These are phyloP conservation scores for Drosophila biarmipes DNA, from an alignment of 1,140 invertebrate genomes.

Conservation along the genomic window DNA sequence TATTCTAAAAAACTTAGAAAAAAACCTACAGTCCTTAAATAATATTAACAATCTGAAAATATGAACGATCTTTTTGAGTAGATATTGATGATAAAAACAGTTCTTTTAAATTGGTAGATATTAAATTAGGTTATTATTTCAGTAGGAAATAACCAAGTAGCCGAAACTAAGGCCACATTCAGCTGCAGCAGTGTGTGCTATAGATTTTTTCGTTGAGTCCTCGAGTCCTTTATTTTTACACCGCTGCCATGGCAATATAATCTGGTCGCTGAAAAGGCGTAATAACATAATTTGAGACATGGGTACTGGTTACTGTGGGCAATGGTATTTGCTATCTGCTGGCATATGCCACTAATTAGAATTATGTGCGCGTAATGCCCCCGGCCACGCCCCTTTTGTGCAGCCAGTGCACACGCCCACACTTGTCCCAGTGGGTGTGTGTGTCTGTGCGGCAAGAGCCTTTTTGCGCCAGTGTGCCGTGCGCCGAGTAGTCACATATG, in stretches of 20 bases:
- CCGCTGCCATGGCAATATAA: slow-evolving; percentile 7
- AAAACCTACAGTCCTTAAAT: too few species aligned
- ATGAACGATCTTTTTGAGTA: too few species aligned
- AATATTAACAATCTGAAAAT: too few species aligned
- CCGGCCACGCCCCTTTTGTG: slow-evolving; percentile 26
- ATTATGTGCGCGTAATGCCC: slow-evolving; percentile 63
- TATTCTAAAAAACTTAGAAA: too few species aligned
- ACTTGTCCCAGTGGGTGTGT: slow-evolving; percentile 6
- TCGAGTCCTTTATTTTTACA: not conserved
- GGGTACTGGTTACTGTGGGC: slow-evolving; percentile 18
- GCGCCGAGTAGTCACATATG: slow-evolving; percentile 55
- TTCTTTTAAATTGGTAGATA: too few species aligned
- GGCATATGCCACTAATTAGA: slow-evolving; percentile 78
- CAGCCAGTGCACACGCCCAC: slow-evolving; percentile 11
- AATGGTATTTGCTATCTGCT: slow-evolving; percentile 28
- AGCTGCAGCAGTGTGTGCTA: not conserved
- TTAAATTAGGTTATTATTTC: too few species aligned
- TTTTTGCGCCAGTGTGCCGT: slow-evolving; percentile 77
- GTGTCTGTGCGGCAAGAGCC: slow-evolving; percentile 56
- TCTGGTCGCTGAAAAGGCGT: slow-evolving; percentile 66
- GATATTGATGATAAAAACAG: too few species aligned
- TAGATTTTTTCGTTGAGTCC: not conserved
- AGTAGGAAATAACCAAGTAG: not conserved
- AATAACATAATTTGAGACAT: slow-evolving; percentile 69
- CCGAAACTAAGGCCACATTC: too few species aligned